Evolutionary conservation across 2,888 invertebrate species (phyloP).

Genomic region (Entomobrya proxima): DNA sequence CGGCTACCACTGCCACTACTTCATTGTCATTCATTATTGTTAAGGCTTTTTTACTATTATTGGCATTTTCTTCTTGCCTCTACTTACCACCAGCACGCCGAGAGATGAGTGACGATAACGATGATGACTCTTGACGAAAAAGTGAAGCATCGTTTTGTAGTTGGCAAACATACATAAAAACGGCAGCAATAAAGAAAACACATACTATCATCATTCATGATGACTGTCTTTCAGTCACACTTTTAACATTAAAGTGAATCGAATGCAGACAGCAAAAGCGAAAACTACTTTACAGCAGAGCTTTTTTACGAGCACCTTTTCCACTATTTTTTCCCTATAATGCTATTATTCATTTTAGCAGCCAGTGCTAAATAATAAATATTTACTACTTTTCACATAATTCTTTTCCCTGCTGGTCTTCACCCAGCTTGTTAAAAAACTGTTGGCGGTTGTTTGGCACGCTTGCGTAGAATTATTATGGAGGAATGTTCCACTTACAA

Average conservation of each 20-base stretch:
- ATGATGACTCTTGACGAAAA: not conserved
- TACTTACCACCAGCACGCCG: no score
- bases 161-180: not conserved
- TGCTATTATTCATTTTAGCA: no score
- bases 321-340: not conserved
- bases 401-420: not conserved
- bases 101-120: no score
- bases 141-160: not conserved
- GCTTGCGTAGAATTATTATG: not conserved
- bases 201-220: not conserved
- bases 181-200: not conserved
- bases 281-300: slow-evolving; percentile 1
- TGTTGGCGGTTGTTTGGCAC: not conserved
- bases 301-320: slow-evolving; percentile 16
- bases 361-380: not conserved
- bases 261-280: no score
- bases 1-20: no score
- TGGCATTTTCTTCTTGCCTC: not conserved
- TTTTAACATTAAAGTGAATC: no score
- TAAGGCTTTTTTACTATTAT: slow-evolving; percentile 7
- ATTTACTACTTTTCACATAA: not conserved
- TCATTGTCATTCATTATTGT: slow-evolving; percentile 18
- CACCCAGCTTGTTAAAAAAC: no score
- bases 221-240: not conserved
- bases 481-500: not conserved